Base-by-base conservation (phyloP, 2,797 vertebrate species). In the Darevskia nairensis region DNA sequence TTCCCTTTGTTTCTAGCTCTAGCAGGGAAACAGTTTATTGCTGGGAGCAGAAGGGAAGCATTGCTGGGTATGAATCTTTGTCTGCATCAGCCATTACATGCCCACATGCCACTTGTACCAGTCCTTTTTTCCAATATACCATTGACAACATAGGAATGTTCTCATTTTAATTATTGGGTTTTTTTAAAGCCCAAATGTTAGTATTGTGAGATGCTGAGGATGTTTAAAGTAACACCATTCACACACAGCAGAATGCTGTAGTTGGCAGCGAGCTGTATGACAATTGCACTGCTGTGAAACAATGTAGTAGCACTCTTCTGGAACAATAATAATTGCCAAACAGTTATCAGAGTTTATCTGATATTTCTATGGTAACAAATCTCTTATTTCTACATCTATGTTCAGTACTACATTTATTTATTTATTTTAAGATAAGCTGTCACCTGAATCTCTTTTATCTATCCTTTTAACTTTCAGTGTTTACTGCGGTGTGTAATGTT, bases 291-390 rank as follows among this genome's bases (percentile, higher is more conserved):
- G 0, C 72, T 72, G 80, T 19, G 82, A 91, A 55, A 82, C 39
- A 84, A 41, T 71, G 17, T 10, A 50, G 17, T 79, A 84, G 78
- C 46, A 78, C 6, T 1, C 17, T 66, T 86, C 35, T 88, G 35
- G 88, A 91, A 85, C 44, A 92, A 61, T 4, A 80, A 4, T 72
- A 59, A 84, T 27, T 91, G 80, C 50, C 75, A 90, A 41, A 29
- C 1, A 2, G 17, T 90, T 0, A 25, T 71, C 0, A 4, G 86
- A 80, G 9, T 74, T 85, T 68, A 17, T 89, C 86, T 79, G 1
- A 0, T 76, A 89, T 85, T 85, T 50, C 88, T 81, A 41, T 75
- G 59, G 83, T 89, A 85, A 89, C 76, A 75, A 55, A 50, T 17
- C 21, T 44, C 23, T n/a, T n/a, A 19, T 25, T 85, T 81, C 0